Percentiles rank a stretch among this genome's conserved stretches.
These are phyloP conservation scores for Vicugna pacos DNA, from an alignment of 2,113 vertebrate species.

Conservation along the genomic window DNA sequence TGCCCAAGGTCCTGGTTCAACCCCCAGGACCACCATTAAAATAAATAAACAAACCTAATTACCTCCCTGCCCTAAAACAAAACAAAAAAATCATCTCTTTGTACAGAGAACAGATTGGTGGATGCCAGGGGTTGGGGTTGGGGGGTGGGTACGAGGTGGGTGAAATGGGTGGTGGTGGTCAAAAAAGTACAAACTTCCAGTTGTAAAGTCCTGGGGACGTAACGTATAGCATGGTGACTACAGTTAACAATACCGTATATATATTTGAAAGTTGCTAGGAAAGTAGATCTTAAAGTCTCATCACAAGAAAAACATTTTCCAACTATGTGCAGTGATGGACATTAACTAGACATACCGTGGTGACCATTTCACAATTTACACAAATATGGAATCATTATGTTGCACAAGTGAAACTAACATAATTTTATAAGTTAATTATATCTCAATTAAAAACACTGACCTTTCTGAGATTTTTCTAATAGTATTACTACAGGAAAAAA, in stretches of 20 bases:
- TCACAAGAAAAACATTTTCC: background rate
- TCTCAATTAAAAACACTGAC: background rate
- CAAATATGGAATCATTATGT: background rate
- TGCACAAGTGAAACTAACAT: too few relatives aligned
- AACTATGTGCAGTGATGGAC: background rate
- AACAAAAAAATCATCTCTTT: background rate
- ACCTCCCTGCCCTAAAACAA: too few relatives aligned
- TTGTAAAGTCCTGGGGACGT: background rate
- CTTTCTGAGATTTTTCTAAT: background rate
- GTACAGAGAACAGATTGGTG: background rate
- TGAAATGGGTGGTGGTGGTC: background rate
- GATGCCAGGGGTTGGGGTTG: background rate
- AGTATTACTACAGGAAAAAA: background rate
- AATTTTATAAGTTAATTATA: too few relatives aligned
- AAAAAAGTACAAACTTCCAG: background rate
- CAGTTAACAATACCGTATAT: background rate
- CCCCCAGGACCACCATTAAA: too few relatives aligned
- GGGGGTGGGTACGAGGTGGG: background rate
- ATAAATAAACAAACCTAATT: too few relatives aligned
- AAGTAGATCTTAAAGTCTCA: too few relatives aligned
- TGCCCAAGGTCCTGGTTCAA: too few relatives aligned
- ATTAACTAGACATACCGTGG: background rate
- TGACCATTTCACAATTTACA: background rate
- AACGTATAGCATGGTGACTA: background rate
- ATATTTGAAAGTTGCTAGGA: too few relatives aligned